Evolutionary conservation across 2,888 invertebrate genomes (phyloP), one percentile per base, ranked within the genome.

Genomic region (Yponomeuta malinellus): DNA sequence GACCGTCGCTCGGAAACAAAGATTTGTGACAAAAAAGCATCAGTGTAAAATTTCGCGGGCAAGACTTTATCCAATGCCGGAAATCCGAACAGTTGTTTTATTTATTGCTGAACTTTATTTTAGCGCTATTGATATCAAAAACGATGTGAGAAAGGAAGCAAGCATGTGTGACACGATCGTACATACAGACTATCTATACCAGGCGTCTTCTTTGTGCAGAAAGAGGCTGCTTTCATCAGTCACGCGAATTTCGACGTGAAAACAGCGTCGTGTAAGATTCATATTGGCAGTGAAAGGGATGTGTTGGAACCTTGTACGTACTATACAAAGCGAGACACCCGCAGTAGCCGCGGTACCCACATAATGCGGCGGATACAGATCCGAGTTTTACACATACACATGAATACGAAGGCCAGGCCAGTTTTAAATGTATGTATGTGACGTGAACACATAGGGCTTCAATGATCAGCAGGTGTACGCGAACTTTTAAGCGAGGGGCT

Each of bases 381-480:
- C 91, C 86, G 84, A 86, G 89, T 89, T 87, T 86, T 87, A 86
- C 87, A 89, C 89, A 85, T 88, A 87, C 87, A 86, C 78, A 71
- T 63, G 68, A 67, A 77, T 85, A 86, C 83, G 88, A 87, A 89
- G 90, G 90, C 92, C 90, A 89, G 90, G 90, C 92, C 90, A 89
- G 90, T 90, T 90, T 88, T 83, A 80, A 84, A 83, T 85, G 80
- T 76, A 83, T 85, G 86, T 88, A 87, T 90, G 89, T 88, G 89
- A 89, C 86, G 86, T 83, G 85, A 89, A 89, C 86, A 90, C 86
- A 88, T 92, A 90, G 85, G 90, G 90, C 92, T 92, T 91, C 90
- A 83, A 90, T 89, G 89, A 89, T 92, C 91, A 91, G 92, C 92
- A 91, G 92, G 92, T 92, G 92, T 87, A 90, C 90, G 89, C 87